Evolutionary conservation across 2,888 invertebrate species (phyloP).

Genomic region (Eupithecia subfuscata): DNA sequence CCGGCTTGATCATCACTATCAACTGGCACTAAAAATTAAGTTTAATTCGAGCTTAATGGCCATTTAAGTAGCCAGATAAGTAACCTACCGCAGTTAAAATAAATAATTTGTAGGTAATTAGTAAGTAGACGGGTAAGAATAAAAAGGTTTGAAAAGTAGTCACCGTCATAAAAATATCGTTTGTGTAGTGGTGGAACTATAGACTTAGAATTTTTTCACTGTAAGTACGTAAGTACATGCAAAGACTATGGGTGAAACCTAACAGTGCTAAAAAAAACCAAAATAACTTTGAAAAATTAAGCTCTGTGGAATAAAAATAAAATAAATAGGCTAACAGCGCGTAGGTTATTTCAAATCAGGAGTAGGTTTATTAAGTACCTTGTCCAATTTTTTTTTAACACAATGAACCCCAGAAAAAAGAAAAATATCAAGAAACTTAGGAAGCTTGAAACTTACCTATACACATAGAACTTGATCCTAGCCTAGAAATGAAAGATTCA

Average conservation of each 20-base stretch:
- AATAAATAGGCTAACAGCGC: no score
- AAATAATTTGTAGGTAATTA: neutral
- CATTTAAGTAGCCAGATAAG: conserved; percentile 11
- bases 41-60: conserved; percentile 31
- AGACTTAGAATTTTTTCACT: no score
- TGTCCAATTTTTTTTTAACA: no score
- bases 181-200: no score
- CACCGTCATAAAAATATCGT: neutral
- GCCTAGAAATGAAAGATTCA: neutral
- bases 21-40: conserved; percentile 43
- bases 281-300: no score
- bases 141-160: neutral
- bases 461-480: neutral
- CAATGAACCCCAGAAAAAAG: no score
- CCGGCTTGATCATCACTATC: conserved; percentile 34
- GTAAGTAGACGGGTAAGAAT: neutral
- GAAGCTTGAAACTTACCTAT: neutral
- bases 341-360: no score
- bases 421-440: neutral
- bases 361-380: no score
- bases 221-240: no score
- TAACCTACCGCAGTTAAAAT: conserved; percentile 22
- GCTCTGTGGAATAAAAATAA: no score
- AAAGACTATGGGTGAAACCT: no score
- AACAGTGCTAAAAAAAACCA: no score